Evolutionary conservation across 64 coral and sea anemone species (phyloP), one percentile per base, ranked within the genome.

Genomic region (Dendronephthya gigantea): DNA sequence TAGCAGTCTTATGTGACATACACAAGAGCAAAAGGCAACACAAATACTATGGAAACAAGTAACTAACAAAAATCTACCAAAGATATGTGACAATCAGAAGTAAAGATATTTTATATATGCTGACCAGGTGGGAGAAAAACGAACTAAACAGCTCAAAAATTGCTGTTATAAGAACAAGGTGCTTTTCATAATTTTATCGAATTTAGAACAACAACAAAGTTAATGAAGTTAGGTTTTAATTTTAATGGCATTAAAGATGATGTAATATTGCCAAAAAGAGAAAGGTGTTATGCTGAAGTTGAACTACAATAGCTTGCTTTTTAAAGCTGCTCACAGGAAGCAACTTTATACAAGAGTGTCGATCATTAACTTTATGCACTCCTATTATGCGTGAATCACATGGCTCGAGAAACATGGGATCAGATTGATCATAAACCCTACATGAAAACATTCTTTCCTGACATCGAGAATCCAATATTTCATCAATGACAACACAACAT

Each of bases 351-450:
- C 2, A 2, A n/a, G 51, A 17, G 3, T 17, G 4, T 2, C 22
- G 51, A 17, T 58, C 6, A 15, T 58, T 58, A 17, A 15, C 69
- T 75, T 75, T 75, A 16, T 75, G 69, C 1, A 75, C 69, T 2
- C 69, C 69, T 33, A 75, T 75, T 19, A 75, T 75, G 35, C n/a
- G 69, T 14, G 69, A 75, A 16, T 75, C 69, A 75, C 69, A 75
- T 31, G 69, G 69, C 30, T 7, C 34, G 6, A 27, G 30, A 75
- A 75, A 75, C 2, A 75, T 6, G 1, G n/a, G 29, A 8, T 31
- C 28, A 27, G 29, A 75, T 16, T 30, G 30, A 6, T 75, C 69
- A 75, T 75, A 75, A 6, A 75, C 69, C 34, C 69, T 19, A 75
- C 69, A 75, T 9, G 34, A 7, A 37, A 6, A 75, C 4, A 1